These are phyloP conservation scores for Tetropium fuscum DNA, from an alignment of 2,888 invertebrate genomes.

Conservation along the genomic window DNA sequence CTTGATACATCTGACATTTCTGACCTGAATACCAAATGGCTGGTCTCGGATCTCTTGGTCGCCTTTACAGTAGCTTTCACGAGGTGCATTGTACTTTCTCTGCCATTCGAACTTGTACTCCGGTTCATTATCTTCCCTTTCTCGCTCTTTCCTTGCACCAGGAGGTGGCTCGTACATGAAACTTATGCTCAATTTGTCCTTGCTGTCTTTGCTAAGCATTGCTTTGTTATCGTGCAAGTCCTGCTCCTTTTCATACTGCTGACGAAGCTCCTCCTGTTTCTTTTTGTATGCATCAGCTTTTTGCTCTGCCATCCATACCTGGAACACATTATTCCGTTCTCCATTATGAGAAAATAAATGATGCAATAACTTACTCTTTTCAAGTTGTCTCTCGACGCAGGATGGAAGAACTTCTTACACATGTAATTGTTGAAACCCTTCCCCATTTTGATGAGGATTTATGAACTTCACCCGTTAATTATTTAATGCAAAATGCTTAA, in stretches of 20 bases:
- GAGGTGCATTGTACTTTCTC: constrained; percentile 97
- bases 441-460: constrained; percentile 97
- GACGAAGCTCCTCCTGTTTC: constrained; percentile 95
- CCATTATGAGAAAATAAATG: background rate
- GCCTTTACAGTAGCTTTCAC: constrained; percentile 98
- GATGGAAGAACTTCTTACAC: constrained; percentile 99
- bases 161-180: constrained; percentile 99
- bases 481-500: no score
- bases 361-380: constrained; percentile 82
- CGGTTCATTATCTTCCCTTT: constrained; percentile 92
- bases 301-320: constrained; percentile 99
- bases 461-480: no score
- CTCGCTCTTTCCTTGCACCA: constrained; percentile 92
- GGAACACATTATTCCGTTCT: constrained; percentile 37
- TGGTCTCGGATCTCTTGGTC: constrained; percentile 98
- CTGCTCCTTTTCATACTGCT: constrained; percentile 99
- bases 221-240: constrained; percentile 96
- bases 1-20: constrained; percentile 98
- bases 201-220: constrained; percentile 97
- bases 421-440: constrained; percentile 99
- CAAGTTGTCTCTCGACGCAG: constrained; percentile 96
- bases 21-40: constrained; percentile 97
- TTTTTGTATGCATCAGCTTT: constrained; percentile 97
- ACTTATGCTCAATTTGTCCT: constrained; percentile 97
- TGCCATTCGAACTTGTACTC: constrained; percentile 99